Percentiles rank a stretch among this genome's conserved stretches.
Conservation (phyloP, 2,797 vertebrate species). For the Chrysocyon brachyurus region DNA sequence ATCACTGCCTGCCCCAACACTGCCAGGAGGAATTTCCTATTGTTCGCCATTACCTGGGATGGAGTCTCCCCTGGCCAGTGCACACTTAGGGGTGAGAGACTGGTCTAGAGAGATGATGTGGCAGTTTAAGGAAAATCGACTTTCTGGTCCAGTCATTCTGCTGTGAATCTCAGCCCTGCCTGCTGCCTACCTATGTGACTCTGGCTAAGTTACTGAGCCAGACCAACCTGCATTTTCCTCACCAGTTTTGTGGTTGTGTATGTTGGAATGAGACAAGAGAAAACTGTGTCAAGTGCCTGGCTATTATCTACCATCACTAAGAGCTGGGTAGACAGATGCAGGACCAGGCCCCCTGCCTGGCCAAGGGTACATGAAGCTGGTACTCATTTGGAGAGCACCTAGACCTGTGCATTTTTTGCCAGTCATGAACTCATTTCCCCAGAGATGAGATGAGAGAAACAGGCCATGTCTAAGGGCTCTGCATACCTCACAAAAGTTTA, state of each 20-base stretch:
- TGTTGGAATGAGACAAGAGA: constrained; percentile 23
- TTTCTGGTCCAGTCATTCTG: background rate
- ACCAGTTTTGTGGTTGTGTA: background rate
- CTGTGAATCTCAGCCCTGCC: background rate
- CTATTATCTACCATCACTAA: background rate
- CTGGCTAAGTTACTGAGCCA: background rate
- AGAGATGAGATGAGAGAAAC: constrained; percentile 39
- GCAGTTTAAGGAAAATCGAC: background rate
- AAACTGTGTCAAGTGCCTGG: background rate
- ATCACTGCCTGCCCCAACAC: background rate
- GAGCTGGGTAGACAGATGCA: background rate
- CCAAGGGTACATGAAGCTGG: background rate
- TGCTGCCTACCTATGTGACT: background rate
- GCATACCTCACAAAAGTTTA: constrained; percentile 79
- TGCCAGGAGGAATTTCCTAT: background rate
- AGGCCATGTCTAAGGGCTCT: constrained; percentile 36
- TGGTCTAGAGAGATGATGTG: background rate
- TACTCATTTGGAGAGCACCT: constrained; percentile 2
- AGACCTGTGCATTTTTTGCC: constrained; percentile 14
- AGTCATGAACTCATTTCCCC: constrained; percentile 50
- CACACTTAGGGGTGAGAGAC: background rate
- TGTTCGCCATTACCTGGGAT: background rate
- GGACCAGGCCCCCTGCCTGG: background rate
- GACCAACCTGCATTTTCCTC: background rate
- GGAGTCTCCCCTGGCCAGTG: background rate